phyloP scores from a whole-genome alignment of 2,888 invertebrate genomes.

The Anthophora plumipes region DNA sequence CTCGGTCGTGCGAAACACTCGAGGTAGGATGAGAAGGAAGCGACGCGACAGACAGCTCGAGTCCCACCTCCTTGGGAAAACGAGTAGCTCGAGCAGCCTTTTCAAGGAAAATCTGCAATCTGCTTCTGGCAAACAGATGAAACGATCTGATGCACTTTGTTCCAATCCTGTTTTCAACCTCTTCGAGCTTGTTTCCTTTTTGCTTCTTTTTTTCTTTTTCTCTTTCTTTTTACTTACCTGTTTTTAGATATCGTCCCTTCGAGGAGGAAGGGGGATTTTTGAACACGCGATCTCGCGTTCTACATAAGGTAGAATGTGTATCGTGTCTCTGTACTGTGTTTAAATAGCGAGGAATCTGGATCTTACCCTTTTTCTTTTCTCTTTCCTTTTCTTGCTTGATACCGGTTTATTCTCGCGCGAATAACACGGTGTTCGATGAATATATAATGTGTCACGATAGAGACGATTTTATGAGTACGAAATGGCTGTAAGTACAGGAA shows the following conservation, averaged over 20 bases:
- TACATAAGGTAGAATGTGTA: constrained; percentile 6
- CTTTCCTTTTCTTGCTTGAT: neutral
- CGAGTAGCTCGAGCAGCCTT: neutral
- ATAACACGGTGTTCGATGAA: neutral
- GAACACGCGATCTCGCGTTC: constrained; percentile 28
- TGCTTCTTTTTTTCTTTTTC: too few relatives aligned
- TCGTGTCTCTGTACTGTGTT: constrained; percentile 15
- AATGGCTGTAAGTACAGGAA: neutral
- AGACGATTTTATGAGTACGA: too few relatives aligned
- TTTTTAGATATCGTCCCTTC: neutral
- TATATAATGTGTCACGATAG: neutral
- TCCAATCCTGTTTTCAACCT: constrained; percentile 20
- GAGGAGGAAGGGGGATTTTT: constrained; percentile 20
- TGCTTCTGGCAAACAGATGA: too few relatives aligned
- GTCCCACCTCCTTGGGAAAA: constrained; percentile 45
- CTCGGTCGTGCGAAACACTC: constrained; percentile 59
- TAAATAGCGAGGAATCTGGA: constrained; percentile 26
- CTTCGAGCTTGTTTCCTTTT: constrained; percentile 6
- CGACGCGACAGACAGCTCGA: constrained; percentile 19
- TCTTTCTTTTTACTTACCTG: neutral
- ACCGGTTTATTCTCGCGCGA: constrained; percentile 23
- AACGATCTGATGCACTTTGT: neutral
- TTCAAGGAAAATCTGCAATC: constrained; percentile 19
- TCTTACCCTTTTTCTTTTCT: neutral
- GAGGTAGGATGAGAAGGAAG: constrained; percentile 25